These are phyloP conservation scores for Cephus sareptanus DNA, from an alignment of 2,888 invertebrate genomes.

Conservation along the genomic window DNA sequence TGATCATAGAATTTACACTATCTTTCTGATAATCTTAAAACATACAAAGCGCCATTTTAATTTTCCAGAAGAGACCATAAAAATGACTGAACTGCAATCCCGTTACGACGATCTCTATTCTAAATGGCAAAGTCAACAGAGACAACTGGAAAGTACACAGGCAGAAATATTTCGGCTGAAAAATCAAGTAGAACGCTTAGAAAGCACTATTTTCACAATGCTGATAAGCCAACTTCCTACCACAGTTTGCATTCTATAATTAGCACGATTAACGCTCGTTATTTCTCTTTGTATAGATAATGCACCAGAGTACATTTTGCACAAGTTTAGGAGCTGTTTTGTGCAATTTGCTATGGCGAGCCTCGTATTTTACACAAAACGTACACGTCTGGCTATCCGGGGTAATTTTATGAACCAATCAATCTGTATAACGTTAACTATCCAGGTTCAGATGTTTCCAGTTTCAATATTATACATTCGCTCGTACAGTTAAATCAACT, in stretches of 20 bases:
- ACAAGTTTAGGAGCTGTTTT: constrained; percentile 61
- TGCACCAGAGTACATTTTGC: constrained; percentile 59
- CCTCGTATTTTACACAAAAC: constrained; percentile 55
- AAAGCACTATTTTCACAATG: neutral
- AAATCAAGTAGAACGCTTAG: constrained; percentile 38
- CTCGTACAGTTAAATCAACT: neutral
- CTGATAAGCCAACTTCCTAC: neutral
- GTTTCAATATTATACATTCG: neutral
- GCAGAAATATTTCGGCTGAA: constrained; percentile 44
- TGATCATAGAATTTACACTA: neutral
- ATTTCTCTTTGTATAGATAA: constrained; percentile 35
- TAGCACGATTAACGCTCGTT: neutral
- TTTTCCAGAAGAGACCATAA: constrained; percentile 23
- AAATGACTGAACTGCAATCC: constrained; percentile 29
- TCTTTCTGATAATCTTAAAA: neutral
- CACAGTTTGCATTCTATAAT: neutral
- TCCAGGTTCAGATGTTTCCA: neutral
- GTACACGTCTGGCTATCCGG: constrained; percentile 55
- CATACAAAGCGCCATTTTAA: neutral
- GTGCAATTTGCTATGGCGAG: constrained; percentile 63
- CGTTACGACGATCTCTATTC: constrained; percentile 35
- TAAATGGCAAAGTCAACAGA: constrained; percentile 34
- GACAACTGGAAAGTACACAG: constrained; percentile 15
- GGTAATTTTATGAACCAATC: constrained; percentile 37
- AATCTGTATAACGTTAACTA: neutral